Evolutionary conservation across 1,140 invertebrate species (phyloP).

Genomic region (Drosophila grimshawi): DNA sequence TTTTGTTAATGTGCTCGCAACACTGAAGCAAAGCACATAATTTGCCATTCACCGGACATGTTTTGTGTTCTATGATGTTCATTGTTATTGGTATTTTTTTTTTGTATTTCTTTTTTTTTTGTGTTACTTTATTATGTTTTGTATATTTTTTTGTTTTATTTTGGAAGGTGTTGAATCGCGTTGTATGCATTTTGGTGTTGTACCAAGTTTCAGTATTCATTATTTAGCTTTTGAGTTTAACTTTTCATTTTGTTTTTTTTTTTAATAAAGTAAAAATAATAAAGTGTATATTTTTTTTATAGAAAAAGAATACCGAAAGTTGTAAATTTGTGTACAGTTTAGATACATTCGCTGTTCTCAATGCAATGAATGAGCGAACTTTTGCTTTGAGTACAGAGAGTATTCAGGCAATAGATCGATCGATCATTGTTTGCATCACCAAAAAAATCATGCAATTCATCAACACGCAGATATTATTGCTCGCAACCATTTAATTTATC

Average conservation of each 20-base stretch:
- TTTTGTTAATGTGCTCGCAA: conserved; percentile 52
- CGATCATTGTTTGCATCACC: conserved; percentile 83
- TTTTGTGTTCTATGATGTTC: conserved; percentile 72
- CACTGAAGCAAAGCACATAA: conserved; percentile 72
- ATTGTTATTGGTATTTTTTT: conserved; percentile 75
- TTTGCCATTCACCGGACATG: conserved; percentile 72
- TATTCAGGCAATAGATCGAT: conserved; percentile 72
- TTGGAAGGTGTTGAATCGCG: conserved; percentile 45
- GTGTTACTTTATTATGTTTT: conserved; percentile 27
- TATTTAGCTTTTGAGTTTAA: conserved; percentile 23
- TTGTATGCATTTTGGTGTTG: conserved; percentile 64
- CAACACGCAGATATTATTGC: conserved; percentile 85
- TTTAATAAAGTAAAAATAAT: conserved; percentile 2
- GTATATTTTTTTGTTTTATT: conserved; percentile 22
- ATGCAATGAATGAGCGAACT: conserved; percentile 79
- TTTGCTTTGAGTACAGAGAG: conserved; percentile 41
- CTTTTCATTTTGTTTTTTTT: conserved; percentile 10
- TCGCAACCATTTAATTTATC: conserved; percentile 82
- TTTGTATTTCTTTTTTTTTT: conserved; percentile 30
- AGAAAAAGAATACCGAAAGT: conserved; percentile 64
- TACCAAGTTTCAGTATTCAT: conserved; percentile 63
- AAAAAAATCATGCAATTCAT: conserved; percentile 83
- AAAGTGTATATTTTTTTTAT: conserved; percentile 13
- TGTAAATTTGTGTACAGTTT: conserved; percentile 49
- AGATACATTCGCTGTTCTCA: conserved; percentile 71